These are phyloP conservation scores for Microcaecilia unicolor DNA, from an alignment of 2,797 vertebrate species.

Conservation along the genomic window DNA sequence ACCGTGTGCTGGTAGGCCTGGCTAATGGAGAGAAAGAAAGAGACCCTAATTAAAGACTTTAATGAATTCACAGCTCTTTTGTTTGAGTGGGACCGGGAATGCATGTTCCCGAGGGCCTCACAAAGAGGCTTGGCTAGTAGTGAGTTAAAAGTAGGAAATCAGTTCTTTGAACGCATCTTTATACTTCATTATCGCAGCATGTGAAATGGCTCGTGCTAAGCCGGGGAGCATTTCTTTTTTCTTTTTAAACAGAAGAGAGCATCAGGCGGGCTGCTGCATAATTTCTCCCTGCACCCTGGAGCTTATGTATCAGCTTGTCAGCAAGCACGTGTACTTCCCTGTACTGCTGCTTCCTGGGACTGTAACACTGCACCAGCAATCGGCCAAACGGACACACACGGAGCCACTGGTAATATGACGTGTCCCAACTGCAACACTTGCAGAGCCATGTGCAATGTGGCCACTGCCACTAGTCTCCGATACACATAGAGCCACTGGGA, in stretches of 20 bases:
- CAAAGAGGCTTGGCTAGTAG: too few relatives aligned
- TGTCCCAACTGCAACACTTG: too few relatives aligned
- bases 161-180: constrained; percentile 97
- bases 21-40: constrained; percentile 73
- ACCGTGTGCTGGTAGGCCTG: constrained; percentile 71
- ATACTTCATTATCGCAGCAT: constrained; percentile 99
- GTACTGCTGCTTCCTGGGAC: constrained; percentile 54
- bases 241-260: constrained; percentile 83
- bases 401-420: too few relatives aligned
- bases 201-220: constrained; percentile 97
- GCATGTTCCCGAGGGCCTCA: constrained; percentile 65
- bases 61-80: constrained; percentile 91
- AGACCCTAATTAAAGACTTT: constrained; percentile 93
- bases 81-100: constrained; percentile 66
- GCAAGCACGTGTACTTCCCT: too few relatives aligned
- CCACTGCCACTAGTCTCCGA: too few relatives aligned
- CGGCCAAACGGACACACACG: too few relatives aligned
- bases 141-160: constrained; percentile 82
- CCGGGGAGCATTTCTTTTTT: constrained; percentile 81
- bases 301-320: too few relatives aligned
- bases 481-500: too few relatives aligned
- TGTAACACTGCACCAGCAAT: too few relatives aligned
- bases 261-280: constrained; percentile 47
- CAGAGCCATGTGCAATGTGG: too few relatives aligned
- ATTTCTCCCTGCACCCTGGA: too few relatives aligned